A percentile compares a stretch with the other conserved stretches of the same genome.
These are phyloP conservation scores for Coremacera marginata DNA, from an alignment of 2,888 invertebrate genomes.

Conservation along the genomic window DNA sequence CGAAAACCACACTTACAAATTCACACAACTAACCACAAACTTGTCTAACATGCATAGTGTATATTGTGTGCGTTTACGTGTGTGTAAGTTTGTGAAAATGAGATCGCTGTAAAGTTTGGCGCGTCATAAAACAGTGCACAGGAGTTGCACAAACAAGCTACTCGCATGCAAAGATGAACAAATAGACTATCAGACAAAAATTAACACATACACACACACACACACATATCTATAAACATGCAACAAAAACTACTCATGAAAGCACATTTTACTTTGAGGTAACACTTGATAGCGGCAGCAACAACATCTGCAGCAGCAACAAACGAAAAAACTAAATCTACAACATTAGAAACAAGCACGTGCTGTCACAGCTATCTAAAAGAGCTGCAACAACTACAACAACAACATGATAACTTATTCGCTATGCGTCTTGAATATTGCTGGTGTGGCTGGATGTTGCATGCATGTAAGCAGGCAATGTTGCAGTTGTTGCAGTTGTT, in stretches of 20 bases:
- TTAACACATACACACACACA: neutral
- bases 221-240: neutral
- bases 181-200: neutral
- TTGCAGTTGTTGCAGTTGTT: conserved; percentile 39
- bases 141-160: neutral
- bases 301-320: conserved; percentile 33
- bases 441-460: no score
- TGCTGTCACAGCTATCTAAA: conserved; percentile 36
- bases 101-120: no score
- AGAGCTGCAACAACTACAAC: no score
- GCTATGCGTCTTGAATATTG: no score
- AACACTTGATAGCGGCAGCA: neutral
- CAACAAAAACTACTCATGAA: neutral
- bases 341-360: conserved; percentile 14
- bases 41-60: no score
- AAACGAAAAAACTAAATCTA: conserved; percentile 33
- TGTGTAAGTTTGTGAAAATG: no score
- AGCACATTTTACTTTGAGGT: no score
- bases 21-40: no score
- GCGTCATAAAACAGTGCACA: neutral
- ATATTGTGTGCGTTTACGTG: no score
- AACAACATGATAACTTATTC: no score
- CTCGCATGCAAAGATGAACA: neutral
- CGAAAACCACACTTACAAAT: no score
- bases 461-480: neutral